These are phyloP conservation scores for Pentalonia nigronervosa DNA, from an alignment of 1,140 invertebrate genomes.

Conservation along the genomic window DNA sequence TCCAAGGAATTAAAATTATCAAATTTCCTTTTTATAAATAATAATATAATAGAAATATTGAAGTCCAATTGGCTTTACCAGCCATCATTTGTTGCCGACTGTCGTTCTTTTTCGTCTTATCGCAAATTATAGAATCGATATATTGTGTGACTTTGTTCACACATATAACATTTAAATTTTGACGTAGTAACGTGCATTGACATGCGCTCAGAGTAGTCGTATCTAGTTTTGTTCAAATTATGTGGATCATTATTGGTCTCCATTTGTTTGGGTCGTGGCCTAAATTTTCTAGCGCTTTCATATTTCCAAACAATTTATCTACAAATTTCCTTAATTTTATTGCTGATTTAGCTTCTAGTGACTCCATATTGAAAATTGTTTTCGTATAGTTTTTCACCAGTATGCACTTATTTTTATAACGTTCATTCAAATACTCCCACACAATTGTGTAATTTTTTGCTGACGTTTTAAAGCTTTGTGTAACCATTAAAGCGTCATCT, in stretches of 20 bases:
- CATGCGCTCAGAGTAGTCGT: neutral
- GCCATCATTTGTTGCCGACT: no score
- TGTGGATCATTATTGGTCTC: neutral
- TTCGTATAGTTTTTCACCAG: no score
- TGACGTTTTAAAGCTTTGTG: neutral
- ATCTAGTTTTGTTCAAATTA: conserved; percentile 7
- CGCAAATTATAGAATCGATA: no score
- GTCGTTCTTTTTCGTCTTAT: no score
- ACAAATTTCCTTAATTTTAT: neutral
- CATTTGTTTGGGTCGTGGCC: neutral
- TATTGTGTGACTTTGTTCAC: no score
- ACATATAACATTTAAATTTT: no score
- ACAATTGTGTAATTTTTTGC: neutral
- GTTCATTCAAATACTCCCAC: neutral
- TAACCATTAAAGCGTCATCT: neutral
- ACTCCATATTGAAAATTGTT: neutral
- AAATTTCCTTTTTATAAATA: no score
- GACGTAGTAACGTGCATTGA: no score
- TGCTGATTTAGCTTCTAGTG: neutral
- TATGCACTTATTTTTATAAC: no score
- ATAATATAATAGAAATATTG: no score
- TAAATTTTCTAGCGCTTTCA: neutral
- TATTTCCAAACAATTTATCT: neutral
- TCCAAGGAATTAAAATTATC: no score
- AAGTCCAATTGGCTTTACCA: no score